phyloP scores from a whole-genome alignment of 53 echinoderm and acorn worm species.

The Temnopleurus reevesii region DNA sequence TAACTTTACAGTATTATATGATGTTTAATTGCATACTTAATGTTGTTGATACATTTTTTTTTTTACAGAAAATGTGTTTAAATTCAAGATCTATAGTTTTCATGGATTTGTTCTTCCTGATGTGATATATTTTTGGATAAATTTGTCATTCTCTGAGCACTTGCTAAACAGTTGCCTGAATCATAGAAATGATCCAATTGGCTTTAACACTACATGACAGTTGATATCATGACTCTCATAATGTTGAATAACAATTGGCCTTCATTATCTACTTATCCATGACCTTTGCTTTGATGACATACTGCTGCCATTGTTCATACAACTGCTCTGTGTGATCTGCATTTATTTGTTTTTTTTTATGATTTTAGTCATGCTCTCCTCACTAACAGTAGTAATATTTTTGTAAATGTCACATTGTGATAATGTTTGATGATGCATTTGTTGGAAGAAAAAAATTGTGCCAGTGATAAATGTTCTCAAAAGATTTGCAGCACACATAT shows the following conservation, averaged over 20 bases:
- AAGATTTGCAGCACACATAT: no score
- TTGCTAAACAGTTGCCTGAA: neutral
- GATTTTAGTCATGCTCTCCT: constrained; percentile 13
- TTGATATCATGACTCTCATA: neutral
- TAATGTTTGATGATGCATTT: no score
- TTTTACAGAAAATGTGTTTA: no score
- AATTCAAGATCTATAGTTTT: no score
- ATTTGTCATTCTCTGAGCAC: neutral
- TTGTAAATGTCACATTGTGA: no score
- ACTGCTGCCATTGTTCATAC: neutral
- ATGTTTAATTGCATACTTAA: no score
- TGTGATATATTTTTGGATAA: neutral
- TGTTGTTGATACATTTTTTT: no score
- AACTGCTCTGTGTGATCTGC: constrained; percentile 1
- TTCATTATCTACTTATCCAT: neutral
- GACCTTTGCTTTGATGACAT: neutral
- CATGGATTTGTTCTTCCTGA: no score
- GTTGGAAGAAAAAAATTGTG: no score
- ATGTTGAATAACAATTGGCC: neutral
- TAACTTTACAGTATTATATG: no score
- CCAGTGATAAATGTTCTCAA: no score
- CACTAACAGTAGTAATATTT: no score
- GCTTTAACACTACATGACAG: neutral
- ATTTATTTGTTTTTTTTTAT: neutral
- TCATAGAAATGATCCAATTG: neutral